A percentile compares a stretch with the other conserved stretches of the same genome.
These are phyloP conservation scores for Psilopogon haemacephalus DNA, from an alignment of 2,113 vertebrate species.

Conservation along the genomic window DNA sequence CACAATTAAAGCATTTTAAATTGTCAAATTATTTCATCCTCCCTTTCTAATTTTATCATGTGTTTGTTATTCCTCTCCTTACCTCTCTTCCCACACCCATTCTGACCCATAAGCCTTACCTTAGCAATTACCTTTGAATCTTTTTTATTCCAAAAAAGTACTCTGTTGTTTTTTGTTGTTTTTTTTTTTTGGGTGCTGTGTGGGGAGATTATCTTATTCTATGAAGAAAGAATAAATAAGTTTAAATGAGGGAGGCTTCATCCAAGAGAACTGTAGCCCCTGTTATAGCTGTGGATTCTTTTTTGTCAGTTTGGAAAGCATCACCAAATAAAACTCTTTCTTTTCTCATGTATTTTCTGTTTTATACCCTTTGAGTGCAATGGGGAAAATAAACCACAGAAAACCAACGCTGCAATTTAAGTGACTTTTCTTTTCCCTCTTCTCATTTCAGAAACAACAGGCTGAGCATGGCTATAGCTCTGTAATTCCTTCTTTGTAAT, in stretches of 20 bases:
- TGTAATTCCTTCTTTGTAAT: neutral
- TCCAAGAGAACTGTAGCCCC: constrained; percentile 59
- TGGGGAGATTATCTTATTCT: constrained; percentile 50
- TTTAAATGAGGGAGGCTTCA: constrained; percentile 54
- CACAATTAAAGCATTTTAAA: neutral
- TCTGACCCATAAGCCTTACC: constrained; percentile 14
- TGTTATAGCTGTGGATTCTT: constrained; percentile 62
- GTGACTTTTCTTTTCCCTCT: neutral
- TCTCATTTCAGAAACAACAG: neutral
- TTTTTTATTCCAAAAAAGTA: too few species aligned
- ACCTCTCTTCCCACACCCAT: neutral
- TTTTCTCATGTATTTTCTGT: constrained; percentile 33
- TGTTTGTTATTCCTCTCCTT: constrained; percentile 36
- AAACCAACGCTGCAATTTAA: constrained; percentile 11
- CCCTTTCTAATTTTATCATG: constrained; percentile 28
- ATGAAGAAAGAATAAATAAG: constrained; percentile 60
- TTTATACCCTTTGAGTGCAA: neutral
- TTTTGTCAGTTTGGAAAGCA: constrained; percentile 39
- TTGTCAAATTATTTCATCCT: constrained; percentile 33
- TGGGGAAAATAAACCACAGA: neutral
- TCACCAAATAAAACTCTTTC: neutral
- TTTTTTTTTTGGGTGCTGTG: too few species aligned
- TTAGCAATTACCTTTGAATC: constrained; percentile 20
- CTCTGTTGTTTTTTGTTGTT: too few species aligned
- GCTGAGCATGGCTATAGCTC: neutral